These are phyloP conservation scores for Carcharodon carcharias DNA, from an alignment of 2,797 vertebrate genomes.

Conservation along the genomic window DNA sequence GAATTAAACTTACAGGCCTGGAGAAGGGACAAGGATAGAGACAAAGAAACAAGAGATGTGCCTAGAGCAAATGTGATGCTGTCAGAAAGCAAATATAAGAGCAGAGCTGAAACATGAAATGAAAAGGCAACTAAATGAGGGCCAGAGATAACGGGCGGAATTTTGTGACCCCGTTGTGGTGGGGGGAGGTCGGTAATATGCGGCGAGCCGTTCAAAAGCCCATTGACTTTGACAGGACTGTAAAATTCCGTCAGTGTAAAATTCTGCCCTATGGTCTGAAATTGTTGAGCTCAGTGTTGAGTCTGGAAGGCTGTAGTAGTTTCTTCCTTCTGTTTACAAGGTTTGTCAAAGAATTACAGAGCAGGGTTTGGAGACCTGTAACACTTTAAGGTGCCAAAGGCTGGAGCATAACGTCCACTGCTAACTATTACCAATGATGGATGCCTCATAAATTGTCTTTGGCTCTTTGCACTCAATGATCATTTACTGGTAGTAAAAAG, in stretches of 20 bases:
- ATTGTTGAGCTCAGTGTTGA: neutral
- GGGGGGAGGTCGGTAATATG: too few species aligned
- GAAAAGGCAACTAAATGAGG: neutral
- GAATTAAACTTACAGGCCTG: too few species aligned
- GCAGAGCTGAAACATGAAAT: neutral
- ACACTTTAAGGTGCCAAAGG: neutral
- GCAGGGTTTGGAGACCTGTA: neutral
- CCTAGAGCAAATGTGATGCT: neutral
- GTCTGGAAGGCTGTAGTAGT: neutral
- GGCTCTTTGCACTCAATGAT: neutral
- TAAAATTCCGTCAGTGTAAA: too few species aligned
- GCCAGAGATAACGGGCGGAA: neutral
- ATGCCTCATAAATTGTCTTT: neutral
- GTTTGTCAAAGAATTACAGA: neutral
- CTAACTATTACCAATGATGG: neutral
- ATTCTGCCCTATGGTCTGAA: too few species aligned
- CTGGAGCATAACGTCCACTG: neutral
- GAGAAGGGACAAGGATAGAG: neutral
- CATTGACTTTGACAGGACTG: too few species aligned
- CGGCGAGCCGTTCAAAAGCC: too few species aligned
- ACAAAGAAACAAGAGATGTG: neutral
- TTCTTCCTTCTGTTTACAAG: neutral
- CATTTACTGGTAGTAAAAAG: neutral
- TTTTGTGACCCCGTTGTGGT: too few species aligned
- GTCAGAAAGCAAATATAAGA: neutral